phyloP scores from a whole-genome alignment of 23 tunicate species.

The Oikopleura dioica region DNA sequence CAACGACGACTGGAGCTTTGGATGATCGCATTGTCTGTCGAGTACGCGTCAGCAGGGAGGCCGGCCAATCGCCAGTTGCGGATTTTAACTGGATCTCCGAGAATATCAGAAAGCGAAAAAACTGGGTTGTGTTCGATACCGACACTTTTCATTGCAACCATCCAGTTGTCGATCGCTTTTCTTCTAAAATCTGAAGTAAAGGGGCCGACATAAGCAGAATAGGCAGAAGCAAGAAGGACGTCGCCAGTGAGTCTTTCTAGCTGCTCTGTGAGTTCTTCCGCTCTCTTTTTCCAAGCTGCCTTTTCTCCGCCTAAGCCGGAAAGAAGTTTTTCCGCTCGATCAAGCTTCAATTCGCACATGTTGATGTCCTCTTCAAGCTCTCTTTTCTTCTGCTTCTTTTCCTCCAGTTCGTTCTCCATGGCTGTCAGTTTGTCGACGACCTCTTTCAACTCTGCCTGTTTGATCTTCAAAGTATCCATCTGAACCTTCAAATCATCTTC shows the following conservation, averaged over 20 bases:
- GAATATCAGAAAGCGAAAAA: slow-evolving; percentile 38
- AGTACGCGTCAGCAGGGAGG: slow-evolving; percentile 67
- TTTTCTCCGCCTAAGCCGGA: slow-evolving; percentile 84
- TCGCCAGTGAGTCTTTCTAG: slow-evolving; percentile 59
- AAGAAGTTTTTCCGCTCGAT: slow-evolving; percentile 63
- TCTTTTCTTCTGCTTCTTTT: slow-evolving; percentile 55
- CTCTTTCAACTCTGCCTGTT: slow-evolving; percentile 72
- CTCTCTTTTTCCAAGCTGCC: slow-evolving; percentile 43
- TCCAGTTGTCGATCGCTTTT: slow-evolving; percentile 49
- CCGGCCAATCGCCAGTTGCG: slow-evolving; percentile 91
- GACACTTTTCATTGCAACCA: slow-evolving; percentile 21
- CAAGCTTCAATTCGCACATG: slow-evolving; percentile 55
- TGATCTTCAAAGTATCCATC: slow-evolving; percentile 53
- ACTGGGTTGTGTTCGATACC: slow-evolving; percentile 45
- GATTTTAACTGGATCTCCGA: slow-evolving; percentile 87
- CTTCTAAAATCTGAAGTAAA: slow-evolving; percentile 79
- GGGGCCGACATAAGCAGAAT: slow-evolving; percentile 81
- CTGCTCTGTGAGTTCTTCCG: slow-evolving; percentile 26
- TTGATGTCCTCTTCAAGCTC: slow-evolving; percentile 75
- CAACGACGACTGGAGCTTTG: slow-evolving; percentile 59
- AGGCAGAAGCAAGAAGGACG: slow-evolving; percentile 60
- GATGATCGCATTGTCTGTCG: slow-evolving; percentile 72
- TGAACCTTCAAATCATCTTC: slow-evolving; percentile 45
- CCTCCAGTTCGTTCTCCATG: slow-evolving; percentile 38
- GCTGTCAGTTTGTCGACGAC: slow-evolving; percentile 68